A percentile compares a stretch with the other conserved stretches of the same genome.
Evolutionary conservation across 2,888 invertebrate species (phyloP).

Genomic region (Ecdyonurus torrentis): DNA sequence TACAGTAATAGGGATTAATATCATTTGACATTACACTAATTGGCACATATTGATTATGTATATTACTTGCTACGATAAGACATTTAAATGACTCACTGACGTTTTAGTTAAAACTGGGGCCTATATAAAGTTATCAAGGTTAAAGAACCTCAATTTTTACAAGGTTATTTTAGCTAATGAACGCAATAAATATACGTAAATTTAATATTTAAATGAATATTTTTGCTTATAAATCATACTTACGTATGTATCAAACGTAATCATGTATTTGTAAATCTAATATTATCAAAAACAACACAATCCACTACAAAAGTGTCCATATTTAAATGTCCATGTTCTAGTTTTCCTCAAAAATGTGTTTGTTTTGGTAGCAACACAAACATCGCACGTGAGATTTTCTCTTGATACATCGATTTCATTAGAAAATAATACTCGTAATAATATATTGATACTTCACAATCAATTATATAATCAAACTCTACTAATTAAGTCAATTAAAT

Average conservation of each 20-base stretch:
- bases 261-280: not conserved
- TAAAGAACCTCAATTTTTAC: not conserved
- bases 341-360: not conserved
- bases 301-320: not conserved
- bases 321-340: not conserved
- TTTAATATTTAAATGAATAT: not conserved
- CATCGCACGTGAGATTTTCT: not conserved
- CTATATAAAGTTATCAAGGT: not conserved
- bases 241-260: not conserved
- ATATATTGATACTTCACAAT: not conserved
- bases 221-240: not conserved
- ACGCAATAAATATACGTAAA: not conserved
- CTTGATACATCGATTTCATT: not conserved
- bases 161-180: not conserved
- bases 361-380: slow-evolving; percentile 2
- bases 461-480: not conserved
- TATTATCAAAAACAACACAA: not conserved
- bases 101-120: not conserved
- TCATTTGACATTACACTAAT: too few species aligned
- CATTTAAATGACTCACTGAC: too few species aligned
- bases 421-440: not conserved
- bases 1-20: too few species aligned
- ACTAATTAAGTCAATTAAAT: not conserved
- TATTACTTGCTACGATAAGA: too few species aligned
- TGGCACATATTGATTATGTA: too few species aligned